phyloP scores from a whole-genome alignment of 2,888 invertebrate genomes.

The Pseudanteris insignis region DNA sequence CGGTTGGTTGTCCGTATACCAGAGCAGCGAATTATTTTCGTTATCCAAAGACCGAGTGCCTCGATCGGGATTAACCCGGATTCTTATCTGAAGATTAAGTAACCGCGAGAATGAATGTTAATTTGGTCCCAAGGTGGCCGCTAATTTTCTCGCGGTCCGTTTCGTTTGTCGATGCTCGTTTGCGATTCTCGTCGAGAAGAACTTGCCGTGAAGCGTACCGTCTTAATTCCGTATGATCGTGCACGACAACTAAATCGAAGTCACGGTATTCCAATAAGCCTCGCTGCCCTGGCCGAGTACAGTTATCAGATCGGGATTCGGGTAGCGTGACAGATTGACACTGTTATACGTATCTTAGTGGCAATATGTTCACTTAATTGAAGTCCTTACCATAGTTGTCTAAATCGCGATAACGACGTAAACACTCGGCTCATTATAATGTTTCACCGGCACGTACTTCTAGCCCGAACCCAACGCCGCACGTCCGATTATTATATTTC shows the following conservation, averaged over 20 bases:
- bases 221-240: slow-evolving; percentile 41
- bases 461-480: too few species aligned
- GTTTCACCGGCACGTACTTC: too few species aligned
- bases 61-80: slow-evolving; percentile 18
- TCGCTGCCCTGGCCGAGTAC: slow-evolving; percentile 28
- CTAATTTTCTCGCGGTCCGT: slow-evolving; percentile 43
- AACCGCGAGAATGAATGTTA: slow-evolving; percentile 50
- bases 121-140: slow-evolving; percentile 25
- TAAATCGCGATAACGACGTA: not conserved
- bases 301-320: slow-evolving; percentile 57
- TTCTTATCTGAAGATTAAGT: slow-evolving; percentile 51
- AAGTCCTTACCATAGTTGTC: slow-evolving; percentile 41
- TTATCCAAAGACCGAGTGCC: slow-evolving; percentile 10
- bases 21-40: too few species aligned
- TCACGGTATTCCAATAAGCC: slow-evolving; percentile 42
- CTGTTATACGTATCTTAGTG: slow-evolving; percentile 63
- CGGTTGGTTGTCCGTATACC: too few species aligned
- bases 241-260: slow-evolving; percentile 42
- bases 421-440: too few species aligned
- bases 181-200: slow-evolving; percentile 31
- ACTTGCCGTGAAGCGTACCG: too few species aligned
- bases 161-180: slow-evolving; percentile 14
- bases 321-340: slow-evolving; percentile 62
- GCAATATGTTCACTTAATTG: slow-evolving; percentile 64
- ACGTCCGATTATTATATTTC: too few species aligned